A percentile compares a stretch with the other conserved stretches of the same genome.
These are phyloP conservation scores for Drosophila testacea DNA, from an alignment of 2,888 invertebrate genomes.

Conservation along the genomic window DNA sequence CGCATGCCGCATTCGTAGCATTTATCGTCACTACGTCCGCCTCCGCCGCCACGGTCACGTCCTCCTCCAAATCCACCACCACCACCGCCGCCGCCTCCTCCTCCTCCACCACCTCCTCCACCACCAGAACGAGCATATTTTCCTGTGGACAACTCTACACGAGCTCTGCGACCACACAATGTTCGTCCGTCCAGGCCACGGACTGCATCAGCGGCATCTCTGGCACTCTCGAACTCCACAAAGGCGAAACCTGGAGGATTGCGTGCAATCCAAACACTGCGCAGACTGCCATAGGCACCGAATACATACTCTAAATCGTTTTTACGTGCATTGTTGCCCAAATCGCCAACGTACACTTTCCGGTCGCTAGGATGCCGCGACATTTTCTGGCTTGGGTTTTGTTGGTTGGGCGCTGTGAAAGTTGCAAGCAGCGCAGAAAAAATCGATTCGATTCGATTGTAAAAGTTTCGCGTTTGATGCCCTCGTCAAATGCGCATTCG, in stretches of 20 bases:
- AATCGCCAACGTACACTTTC: conserved; percentile 98
- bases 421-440: conserved; percentile 67
- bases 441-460: conserved; percentile 66
- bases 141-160: conserved; percentile 97
- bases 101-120: conserved; percentile 85
- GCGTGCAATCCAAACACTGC: conserved; percentile 99
- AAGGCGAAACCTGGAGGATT: conserved; percentile 97
- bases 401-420: conserved; percentile 58
- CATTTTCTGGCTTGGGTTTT: conserved; percentile 66
- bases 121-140: conserved; percentile 86
- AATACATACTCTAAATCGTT: conserved; percentile 97
- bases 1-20: conserved; percentile 98
- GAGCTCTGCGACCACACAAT: conserved; percentile 94
- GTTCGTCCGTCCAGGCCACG: conserved; percentile 91
- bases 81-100: conserved; percentile 82
- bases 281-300: conserved; percentile 95
- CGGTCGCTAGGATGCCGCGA: conserved; percentile 90
- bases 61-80: conserved; percentile 88
- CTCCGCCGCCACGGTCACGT: conserved; percentile 71
- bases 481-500: conserved; percentile 38
- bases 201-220: conserved; percentile 96
- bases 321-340: conserved; percentile 96
- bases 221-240: conserved; percentile 95
- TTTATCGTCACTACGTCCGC: conserved; percentile 89
- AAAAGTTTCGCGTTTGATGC: conserved; percentile 47